Evolutionary conservation across 1,140 invertebrate genomes (phyloP).

Genomic region (Meloidogyne exigua): DNA sequence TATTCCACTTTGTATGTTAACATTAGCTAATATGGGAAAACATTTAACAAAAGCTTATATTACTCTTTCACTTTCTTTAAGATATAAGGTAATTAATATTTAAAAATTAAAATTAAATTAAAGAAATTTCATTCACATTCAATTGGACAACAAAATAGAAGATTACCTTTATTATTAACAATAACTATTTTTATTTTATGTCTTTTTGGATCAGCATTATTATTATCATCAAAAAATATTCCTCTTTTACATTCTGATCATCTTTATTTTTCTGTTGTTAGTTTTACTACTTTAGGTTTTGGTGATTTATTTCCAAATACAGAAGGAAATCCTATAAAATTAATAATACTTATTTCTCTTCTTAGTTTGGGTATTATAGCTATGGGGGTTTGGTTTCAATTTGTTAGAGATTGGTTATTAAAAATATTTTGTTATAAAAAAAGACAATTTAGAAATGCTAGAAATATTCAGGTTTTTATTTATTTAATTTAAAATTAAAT

Average conservation of each 20-base stretch:
- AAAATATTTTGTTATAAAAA: constrained; percentile 9
- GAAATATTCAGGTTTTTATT: constrained; percentile 12
- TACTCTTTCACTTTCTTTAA: background rate
- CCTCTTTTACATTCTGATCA: constrained; percentile 6
- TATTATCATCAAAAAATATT: background rate
- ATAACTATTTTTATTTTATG: background rate
- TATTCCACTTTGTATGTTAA: constrained; percentile 28
- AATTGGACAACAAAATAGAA: background rate
- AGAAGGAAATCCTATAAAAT: background rate
- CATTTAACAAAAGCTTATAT: constrained; percentile 30
- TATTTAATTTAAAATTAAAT: background rate
- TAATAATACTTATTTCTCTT: constrained; percentile 9
- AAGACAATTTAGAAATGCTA: constrained; percentile 12
- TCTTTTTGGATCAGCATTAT: background rate
- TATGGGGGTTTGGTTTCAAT: constrained; percentile 21
- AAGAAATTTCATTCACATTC: background rate
- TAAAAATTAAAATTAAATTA: background rate
- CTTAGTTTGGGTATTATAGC: constrained; percentile 21
- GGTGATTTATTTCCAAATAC: constrained; percentile 18
- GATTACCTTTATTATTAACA: background rate
- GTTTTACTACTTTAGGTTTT: constrained; percentile 22
- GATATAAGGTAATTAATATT: background rate
- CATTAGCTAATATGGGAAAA: constrained; percentile 28
- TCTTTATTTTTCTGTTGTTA: constrained; percentile 15
- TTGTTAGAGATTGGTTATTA: constrained; percentile 5